phyloP scores from a whole-genome alignment of 2,888 invertebrate genomes.

The Nymphalis c-album region DNA sequence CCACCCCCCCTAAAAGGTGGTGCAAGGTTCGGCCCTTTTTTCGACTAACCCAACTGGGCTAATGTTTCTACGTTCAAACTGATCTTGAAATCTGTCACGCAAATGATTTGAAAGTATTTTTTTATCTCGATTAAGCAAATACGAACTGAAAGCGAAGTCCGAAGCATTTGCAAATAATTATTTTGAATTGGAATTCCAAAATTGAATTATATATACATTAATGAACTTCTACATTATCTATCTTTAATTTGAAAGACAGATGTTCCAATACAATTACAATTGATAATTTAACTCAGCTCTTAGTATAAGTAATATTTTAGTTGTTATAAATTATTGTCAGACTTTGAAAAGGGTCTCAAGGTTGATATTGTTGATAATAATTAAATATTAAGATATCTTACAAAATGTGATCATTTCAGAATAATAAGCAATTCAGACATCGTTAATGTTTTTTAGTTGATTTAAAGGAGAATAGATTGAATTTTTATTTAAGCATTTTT shows the following conservation, averaged over 20 bases:
- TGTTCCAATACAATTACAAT: neutral
- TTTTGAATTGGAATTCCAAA: too few relatives aligned
- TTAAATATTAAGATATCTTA: slow-evolving; percentile 24
- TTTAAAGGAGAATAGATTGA: neutral
- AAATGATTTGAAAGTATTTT: too few relatives aligned
- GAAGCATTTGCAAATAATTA: too few relatives aligned
- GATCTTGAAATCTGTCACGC: too few relatives aligned
- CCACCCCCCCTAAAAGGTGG: too few relatives aligned
- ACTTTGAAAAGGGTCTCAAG: slow-evolving; percentile 29
- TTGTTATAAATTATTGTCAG: slow-evolving; percentile 28
- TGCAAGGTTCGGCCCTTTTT: too few relatives aligned
- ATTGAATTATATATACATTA: too few relatives aligned
- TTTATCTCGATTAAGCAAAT: too few relatives aligned
- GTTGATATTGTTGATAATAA: slow-evolving; percentile 30
- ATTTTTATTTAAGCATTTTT: too few relatives aligned
- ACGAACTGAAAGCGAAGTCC: too few relatives aligned
- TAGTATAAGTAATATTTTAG: slow-evolving; percentile 10
- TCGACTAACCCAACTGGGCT: too few relatives aligned
- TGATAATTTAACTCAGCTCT: neutral
- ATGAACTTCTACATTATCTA: neutral
- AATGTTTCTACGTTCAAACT: too few relatives aligned
- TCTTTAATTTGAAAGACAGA: neutral
- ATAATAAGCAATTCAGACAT: neutral
- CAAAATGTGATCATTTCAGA: slow-evolving; percentile 3
- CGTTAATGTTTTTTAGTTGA: neutral